phyloP scores from a whole-genome alignment of 2,797 vertebrate species.

The Momotus momota region DNA sequence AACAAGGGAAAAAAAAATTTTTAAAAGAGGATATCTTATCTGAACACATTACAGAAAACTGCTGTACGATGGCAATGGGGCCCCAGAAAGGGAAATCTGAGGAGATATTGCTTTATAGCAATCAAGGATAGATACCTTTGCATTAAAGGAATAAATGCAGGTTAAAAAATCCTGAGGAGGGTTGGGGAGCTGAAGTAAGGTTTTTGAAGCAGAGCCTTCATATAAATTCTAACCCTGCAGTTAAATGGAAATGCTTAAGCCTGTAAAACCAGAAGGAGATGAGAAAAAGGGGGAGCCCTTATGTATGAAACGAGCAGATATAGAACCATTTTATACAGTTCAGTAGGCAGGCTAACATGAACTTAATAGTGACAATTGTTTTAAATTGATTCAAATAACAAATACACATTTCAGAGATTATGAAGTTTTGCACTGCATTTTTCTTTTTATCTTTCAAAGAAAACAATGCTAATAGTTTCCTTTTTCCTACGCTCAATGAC shows the following conservation, averaged over 20 bases:
- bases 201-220: slow-evolving; percentile 14
- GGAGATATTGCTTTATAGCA: slow-evolving; percentile 46
- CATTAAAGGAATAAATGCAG: background rate
- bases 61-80: slow-evolving; percentile 18
- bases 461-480: slow-evolving; percentile 89
- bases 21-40: slow-evolving; percentile 21
- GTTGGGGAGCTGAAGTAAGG: background rate
- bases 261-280: slow-evolving; percentile 45
- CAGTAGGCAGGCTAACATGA: slow-evolving; percentile 67
- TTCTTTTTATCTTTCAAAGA: slow-evolving; percentile 86
- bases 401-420: slow-evolving; percentile 83
- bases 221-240: slow-evolving; percentile 24
- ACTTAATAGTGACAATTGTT: slow-evolving; percentile 78
- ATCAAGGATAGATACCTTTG: slow-evolving; percentile 28
- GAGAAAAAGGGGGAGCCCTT: background rate
- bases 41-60: slow-evolving; percentile 23
- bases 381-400: slow-evolving; percentile 79
- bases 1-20: background rate
- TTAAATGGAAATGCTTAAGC: slow-evolving; percentile 55
- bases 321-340: slow-evolving; percentile 69
- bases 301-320: slow-evolving; percentile 64
- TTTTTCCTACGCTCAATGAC: slow-evolving; percentile 84
- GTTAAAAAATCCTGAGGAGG: slow-evolving; percentile 18
- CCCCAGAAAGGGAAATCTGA: slow-evolving; percentile 42
- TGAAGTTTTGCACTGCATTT: slow-evolving; percentile 82